Percentiles rank a stretch among this genome's conserved stretches.
phyloP scores from a whole-genome alignment of 1,140 invertebrate genomes.

The Scaptodrosophila lebanonensis region DNA sequence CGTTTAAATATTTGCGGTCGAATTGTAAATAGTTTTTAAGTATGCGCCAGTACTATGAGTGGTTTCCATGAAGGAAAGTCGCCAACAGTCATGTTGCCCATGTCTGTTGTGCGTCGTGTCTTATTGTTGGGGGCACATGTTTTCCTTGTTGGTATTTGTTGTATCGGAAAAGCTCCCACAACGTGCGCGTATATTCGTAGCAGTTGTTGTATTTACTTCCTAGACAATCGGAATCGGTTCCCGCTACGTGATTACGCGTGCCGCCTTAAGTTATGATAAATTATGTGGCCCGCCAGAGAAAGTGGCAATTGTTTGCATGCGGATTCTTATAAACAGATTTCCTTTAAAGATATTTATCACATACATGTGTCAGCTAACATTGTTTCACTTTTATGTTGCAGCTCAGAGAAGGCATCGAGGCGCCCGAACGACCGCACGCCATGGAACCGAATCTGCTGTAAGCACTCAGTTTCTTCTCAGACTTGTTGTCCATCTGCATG shows the following conservation, averaged over 20 bases:
- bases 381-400: slow-evolving; percentile 19
- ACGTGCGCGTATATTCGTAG: slow-evolving; percentile 2
- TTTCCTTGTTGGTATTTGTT: slow-evolving; percentile 63
- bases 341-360: slow-evolving; percentile 43
- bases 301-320: slow-evolving; percentile 57
- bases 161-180: slow-evolving; percentile 54
- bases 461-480: slow-evolving; percentile 32
- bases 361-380: slow-evolving; percentile 44
- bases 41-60: too few relatives aligned
- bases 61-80: too few relatives aligned
- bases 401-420: slow-evolving; percentile 16
- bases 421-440: slow-evolving; percentile 1
- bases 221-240: slow-evolving; percentile 28
- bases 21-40: slow-evolving; percentile 19
- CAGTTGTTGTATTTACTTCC: slow-evolving; percentile 33
- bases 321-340: slow-evolving; percentile 59
- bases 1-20: slow-evolving; percentile 9
- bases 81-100: slow-evolving; percentile 1
- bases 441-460: slow-evolving; percentile 65
- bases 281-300: slow-evolving; percentile 54
- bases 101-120: neutral
- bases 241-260: slow-evolving; percentile 27
- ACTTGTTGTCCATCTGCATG: slow-evolving; percentile 31
- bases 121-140: slow-evolving; percentile 10
- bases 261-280: slow-evolving; percentile 58